Evolutionary conservation across 2,888 invertebrate species (phyloP).

Genomic region (Hydrotaea cyrtoneurina): DNA sequence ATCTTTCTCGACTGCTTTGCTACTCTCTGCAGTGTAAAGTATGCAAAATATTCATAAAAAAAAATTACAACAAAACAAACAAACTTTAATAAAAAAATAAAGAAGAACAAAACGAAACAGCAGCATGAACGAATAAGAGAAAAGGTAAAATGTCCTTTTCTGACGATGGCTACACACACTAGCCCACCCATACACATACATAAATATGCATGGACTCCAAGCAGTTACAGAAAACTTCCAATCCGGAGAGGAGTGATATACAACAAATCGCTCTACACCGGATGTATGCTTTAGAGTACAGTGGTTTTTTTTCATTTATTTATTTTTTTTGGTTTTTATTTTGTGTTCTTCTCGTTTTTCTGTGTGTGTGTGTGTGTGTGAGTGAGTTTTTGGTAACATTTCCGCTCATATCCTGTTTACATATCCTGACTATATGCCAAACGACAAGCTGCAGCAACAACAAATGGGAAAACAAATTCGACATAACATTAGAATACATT

Average conservation of each 20-base stretch:
- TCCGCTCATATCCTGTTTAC: conserved; percentile 67
- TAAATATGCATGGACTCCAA: background rate
- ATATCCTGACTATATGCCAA: conserved; percentile 59
- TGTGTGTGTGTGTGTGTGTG: background rate
- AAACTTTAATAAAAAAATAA: background rate
- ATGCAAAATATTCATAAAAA: conserved; percentile 53
- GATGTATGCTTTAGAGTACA: conserved; percentile 58
- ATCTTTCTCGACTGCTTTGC: conserved; percentile 20
- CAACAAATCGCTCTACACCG: conserved; percentile 62
- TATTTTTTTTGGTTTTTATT: background rate
- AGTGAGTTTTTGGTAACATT: conserved; percentile 52
- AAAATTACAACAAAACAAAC: conserved; percentile 33
- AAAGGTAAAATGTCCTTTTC: conserved; percentile 48
- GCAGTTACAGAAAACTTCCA: conserved; percentile 16
- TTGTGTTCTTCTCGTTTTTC: conserved; percentile 22
- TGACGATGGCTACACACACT: background rate
- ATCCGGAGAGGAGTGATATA: conserved; percentile 40
- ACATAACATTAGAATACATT: conserved; percentile 39
- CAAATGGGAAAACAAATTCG: conserved; percentile 36
- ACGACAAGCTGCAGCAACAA: conserved; percentile 12
- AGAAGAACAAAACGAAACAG: background rate
- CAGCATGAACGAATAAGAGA: background rate
- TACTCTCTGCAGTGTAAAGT: conserved; percentile 25
- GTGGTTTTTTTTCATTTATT: too few relatives aligned
- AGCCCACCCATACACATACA: background rate